Evolutionary conservation across 2,113 vertebrate species (phyloP).

Genomic region (Macheiramphus alcinus): DNA sequence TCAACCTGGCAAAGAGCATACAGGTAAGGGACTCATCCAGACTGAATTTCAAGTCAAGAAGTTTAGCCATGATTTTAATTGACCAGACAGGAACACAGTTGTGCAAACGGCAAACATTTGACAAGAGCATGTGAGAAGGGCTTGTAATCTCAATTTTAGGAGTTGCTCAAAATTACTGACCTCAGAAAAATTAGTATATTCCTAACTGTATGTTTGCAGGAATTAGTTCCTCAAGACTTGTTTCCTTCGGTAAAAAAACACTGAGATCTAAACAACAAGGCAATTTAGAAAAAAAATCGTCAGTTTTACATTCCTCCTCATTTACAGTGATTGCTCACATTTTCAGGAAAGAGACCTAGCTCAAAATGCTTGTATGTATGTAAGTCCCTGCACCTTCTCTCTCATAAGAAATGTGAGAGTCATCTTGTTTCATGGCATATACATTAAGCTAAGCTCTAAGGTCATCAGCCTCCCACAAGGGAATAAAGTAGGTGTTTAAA

Average conservation of each 20-base stretch:
- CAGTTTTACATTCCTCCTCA: neutral
- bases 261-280: neutral
- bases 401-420: neutral
- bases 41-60: neutral
- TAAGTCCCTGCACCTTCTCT: neutral
- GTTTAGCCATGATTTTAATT: neutral
- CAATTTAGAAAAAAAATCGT: neutral
- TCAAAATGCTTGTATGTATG: neutral
- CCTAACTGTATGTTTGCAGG: neutral
- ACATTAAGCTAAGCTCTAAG: neutral
- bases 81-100: neutral
- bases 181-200: neutral
- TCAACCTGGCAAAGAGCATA: neutral
- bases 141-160: neutral
- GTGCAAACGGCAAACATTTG: neutral
- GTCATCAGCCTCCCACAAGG: neutral
- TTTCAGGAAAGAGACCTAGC: neutral
- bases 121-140: neutral
- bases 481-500: constrained; percentile 1
- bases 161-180: neutral
- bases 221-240: neutral
- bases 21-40: neutral
- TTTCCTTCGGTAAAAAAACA: neutral
- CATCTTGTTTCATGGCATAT: neutral
- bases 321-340: neutral